phyloP scores from a whole-genome alignment of 1,140 invertebrate species.

The Bombus waltoni region DNA sequence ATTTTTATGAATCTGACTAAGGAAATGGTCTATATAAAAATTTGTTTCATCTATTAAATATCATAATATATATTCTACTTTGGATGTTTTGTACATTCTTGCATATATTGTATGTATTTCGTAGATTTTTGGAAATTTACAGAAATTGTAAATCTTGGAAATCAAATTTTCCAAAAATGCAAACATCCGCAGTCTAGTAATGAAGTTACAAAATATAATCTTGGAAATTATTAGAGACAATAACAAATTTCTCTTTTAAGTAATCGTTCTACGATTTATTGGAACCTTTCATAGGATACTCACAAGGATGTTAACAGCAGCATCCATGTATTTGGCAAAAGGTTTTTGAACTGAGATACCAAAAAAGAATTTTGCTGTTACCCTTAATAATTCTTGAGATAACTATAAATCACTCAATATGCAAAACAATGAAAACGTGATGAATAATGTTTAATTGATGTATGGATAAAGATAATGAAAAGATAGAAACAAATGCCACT shows the following conservation, averaged over 20 bases:
- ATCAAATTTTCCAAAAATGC: too few species aligned
- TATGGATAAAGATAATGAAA: not conserved
- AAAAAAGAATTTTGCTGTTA: not conserved
- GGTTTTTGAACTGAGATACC: not conserved
- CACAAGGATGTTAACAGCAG: not conserved
- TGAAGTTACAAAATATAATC: not conserved
- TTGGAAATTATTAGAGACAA: not conserved
- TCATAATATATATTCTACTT: too few species aligned
- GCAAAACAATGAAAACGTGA: not conserved
- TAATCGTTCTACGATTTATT: too few species aligned
- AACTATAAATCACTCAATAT: not conserved
- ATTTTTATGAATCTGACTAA: too few species aligned
- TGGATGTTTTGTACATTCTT: too few species aligned
- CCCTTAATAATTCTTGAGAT: not conserved
- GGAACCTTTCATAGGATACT: not conserved
- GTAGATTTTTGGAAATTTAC: too few species aligned
- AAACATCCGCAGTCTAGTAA: not conserved
- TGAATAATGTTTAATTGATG: not conserved
- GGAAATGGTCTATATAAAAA: too few species aligned
- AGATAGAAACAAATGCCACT: not conserved
- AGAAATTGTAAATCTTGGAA: too few species aligned
- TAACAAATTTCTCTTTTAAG: not conserved
- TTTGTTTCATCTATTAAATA: too few species aligned
- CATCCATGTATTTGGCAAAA: not conserved
- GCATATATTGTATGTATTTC: too few species aligned